Conservation (phyloP, 2,113 vertebrate genomes). For the Hiodon tergisus region DNA sequence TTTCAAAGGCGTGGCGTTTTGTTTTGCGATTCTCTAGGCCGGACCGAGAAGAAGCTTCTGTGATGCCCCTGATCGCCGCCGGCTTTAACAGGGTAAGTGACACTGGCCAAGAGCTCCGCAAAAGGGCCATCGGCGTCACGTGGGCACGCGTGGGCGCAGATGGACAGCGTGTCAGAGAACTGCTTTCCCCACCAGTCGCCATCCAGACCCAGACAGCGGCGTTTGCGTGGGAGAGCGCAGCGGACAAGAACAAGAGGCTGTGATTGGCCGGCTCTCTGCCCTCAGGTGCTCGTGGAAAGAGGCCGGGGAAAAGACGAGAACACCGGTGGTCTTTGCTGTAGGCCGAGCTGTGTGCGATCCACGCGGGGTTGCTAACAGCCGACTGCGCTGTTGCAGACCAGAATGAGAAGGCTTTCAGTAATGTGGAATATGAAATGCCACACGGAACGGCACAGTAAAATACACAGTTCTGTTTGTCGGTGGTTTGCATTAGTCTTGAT, state of each 20-base stretch:
- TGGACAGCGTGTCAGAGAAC: background rate
- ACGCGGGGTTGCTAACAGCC: no score
- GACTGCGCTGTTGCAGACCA: no score
- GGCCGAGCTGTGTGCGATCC: no score
- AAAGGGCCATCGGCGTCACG: background rate
- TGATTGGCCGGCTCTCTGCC: background rate
- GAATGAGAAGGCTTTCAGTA: background rate
- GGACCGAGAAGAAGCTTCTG: conserved; percentile 84
- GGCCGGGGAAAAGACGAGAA: background rate
- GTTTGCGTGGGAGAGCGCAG: background rate
- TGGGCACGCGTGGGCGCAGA: background rate
- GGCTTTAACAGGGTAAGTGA: conserved; percentile 89
- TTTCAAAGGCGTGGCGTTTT: no score
- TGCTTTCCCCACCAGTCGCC: background rate
- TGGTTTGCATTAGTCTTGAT: background rate
- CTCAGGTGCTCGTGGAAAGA: background rate
- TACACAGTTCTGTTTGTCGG: background rate
- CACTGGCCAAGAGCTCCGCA: background rate
- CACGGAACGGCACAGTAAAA: background rate
- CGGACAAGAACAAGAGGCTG: background rate
- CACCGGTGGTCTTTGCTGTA: background rate
- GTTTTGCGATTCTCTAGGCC: conserved; percentile 66
- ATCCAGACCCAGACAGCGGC: background rate
- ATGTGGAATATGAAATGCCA: background rate
- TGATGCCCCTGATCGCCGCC: conserved; percentile 86